These are phyloP conservation scores for Hermetia illucens DNA, from an alignment of 1,140 invertebrate species.

Conservation along the genomic window DNA sequence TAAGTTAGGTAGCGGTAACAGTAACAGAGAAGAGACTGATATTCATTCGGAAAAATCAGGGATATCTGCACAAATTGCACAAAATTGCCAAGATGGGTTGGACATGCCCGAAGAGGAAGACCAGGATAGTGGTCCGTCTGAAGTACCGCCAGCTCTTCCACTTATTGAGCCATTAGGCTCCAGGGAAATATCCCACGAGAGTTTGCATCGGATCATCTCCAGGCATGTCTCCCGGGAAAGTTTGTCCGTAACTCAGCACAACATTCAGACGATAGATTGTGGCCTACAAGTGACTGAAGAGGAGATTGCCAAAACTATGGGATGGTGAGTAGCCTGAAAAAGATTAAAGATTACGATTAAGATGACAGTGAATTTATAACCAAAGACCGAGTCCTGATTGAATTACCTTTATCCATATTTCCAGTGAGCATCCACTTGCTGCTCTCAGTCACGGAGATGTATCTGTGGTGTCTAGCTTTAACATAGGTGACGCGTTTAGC, in stretches of 20 bases:
- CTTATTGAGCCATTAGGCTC: slow-evolving; percentile 59
- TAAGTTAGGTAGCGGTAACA: background rate
- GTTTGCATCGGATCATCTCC: slow-evolving; percentile 47
- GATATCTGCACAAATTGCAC: background rate
- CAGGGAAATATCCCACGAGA: slow-evolving; percentile 64
- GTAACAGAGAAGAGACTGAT: slow-evolving; percentile 8
- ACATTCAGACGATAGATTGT: slow-evolving; percentile 43
- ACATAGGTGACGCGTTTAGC: slow-evolving; percentile 47
- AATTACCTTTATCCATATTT: slow-evolving; percentile 9
- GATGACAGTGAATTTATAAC: slow-evolving; percentile 49
- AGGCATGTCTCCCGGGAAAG: slow-evolving; percentile 38
- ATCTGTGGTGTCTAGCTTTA: slow-evolving; percentile 73
- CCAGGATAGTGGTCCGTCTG: slow-evolving; percentile 54
- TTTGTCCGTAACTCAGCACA: slow-evolving; percentile 35
- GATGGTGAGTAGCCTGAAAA: slow-evolving; percentile 54
- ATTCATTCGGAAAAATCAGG: slow-evolving; percentile 5
- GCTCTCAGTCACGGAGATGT: slow-evolving; percentile 81
- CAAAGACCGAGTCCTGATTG: slow-evolving; percentile 28
- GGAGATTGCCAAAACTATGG: slow-evolving; percentile 78
- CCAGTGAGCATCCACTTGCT: slow-evolving; percentile 60
- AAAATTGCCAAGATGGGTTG: slow-evolving; percentile 3
- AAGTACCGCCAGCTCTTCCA: slow-evolving; percentile 58
- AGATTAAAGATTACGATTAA: no score
- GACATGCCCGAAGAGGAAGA: slow-evolving; percentile 37
- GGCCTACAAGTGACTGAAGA: slow-evolving; percentile 82